A percentile compares a stretch with the other conserved stretches of the same genome.
These are phyloP conservation scores for Trichosurus vulpecula DNA, from an alignment of 2,797 vertebrate species.

Conservation along the genomic window DNA sequence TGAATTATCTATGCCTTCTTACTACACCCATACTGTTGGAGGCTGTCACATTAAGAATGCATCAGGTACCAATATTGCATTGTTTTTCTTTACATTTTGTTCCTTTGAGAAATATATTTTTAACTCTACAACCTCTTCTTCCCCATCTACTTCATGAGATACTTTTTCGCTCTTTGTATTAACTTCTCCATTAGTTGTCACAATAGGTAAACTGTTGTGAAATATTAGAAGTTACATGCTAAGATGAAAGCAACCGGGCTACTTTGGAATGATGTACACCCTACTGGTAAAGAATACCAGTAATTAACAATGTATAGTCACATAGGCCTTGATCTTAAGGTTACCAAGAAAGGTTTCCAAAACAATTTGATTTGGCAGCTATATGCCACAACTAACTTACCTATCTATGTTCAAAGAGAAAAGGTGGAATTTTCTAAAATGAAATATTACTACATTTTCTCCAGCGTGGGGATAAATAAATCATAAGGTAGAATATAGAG, in stretches of 20 bases:
- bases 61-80: background rate
- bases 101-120: background rate
- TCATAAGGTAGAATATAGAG: background rate
- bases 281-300: background rate
- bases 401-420: background rate
- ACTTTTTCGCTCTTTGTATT: background rate
- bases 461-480: background rate
- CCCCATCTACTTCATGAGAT: background rate
- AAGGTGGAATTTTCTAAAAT: background rate
- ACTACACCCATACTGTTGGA: background rate
- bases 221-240: background rate
- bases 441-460: background rate
- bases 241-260: background rate
- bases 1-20: constrained; percentile 1
- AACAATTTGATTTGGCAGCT: background rate
- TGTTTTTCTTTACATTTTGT: background rate
- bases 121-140: background rate
- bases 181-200: background rate
- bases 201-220: background rate
- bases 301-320: background rate
- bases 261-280: background rate
- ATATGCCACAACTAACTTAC: background rate
- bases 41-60: constrained; percentile 24
- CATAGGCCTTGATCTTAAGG: background rate
- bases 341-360: background rate